These are phyloP conservation scores for Archilochus colubris DNA, from an alignment of 2,113 vertebrate species.

Conservation along the genomic window DNA sequence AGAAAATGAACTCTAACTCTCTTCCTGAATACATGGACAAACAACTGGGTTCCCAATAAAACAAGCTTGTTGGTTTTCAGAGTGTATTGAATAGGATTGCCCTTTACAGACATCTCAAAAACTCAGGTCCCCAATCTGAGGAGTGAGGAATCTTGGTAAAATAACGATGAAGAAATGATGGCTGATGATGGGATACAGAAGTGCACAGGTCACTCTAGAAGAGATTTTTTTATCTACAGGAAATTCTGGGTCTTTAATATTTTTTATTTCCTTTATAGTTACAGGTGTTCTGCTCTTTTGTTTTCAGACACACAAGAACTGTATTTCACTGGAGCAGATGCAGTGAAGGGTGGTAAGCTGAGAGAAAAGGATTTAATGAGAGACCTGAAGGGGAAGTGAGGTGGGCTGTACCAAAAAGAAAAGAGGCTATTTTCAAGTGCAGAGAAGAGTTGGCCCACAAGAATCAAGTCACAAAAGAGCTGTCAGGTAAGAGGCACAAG, in stretches of 20 bases:
- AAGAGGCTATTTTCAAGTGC: background rate
- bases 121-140: background rate
- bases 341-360: background rate
- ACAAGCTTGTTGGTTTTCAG: background rate
- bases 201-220: background rate
- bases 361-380: background rate
- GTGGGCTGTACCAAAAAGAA: background rate
- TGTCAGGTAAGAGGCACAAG: background rate
- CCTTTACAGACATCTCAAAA: background rate
- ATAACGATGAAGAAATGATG: background rate
- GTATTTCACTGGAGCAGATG: background rate
- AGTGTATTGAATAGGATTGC: background rate
- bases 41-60: conserved; percentile 20
- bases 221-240: background rate
- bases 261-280: background rate
- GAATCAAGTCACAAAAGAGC: background rate
- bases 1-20: conserved; percentile 48
- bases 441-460: background rate
- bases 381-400: background rate
- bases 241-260: background rate
- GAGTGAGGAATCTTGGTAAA: background rate
- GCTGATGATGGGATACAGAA: background rate
- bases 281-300: background rate
- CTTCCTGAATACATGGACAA: conserved; percentile 30
- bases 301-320: background rate